Percentiles rank a stretch among this genome's conserved stretches.
Evolutionary conservation across 2,113 vertebrate genomes (phyloP).

Genomic region (Platycercus adscitus): DNA sequence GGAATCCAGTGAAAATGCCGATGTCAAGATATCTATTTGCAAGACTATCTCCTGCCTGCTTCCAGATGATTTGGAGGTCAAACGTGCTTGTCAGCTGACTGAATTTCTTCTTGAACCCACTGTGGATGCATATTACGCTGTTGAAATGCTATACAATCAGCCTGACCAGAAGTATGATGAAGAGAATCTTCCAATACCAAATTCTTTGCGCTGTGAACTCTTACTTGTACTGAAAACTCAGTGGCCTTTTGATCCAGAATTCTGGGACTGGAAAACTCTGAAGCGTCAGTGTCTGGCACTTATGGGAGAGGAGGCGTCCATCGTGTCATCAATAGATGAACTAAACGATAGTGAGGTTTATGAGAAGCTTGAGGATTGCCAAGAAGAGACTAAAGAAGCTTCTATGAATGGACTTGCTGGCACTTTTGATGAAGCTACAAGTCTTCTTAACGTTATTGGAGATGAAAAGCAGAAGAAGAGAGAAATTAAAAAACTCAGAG

Average conservation of each 20-base stretch:
- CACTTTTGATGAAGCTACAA: slow-evolving; percentile 78
- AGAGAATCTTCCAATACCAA: slow-evolving; percentile 92
- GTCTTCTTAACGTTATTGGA: slow-evolving; percentile 79
- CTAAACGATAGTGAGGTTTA: slow-evolving; percentile 91
- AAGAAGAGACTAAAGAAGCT: slow-evolving; percentile 75
- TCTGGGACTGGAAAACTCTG: slow-evolving; percentile 98
- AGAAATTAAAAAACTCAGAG: slow-evolving; percentile 91
- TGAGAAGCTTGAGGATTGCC: slow-evolving; percentile 83
- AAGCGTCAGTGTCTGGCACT: slow-evolving; percentile 93
- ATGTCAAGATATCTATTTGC: slow-evolving; percentile 92
- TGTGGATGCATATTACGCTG: slow-evolving; percentile 95
- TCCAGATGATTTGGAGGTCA: slow-evolving; percentile 93
- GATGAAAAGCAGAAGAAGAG: slow-evolving; percentile 89
- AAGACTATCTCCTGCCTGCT: slow-evolving; percentile 97
- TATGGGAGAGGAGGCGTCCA: slow-evolving; percentile 97
- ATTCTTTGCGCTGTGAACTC: slow-evolving; percentile 94
- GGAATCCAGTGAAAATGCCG: slow-evolving; percentile 86
- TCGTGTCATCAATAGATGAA: slow-evolving; percentile 95
- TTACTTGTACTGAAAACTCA: slow-evolving; percentile 95
- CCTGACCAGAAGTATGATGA: slow-evolving; percentile 97
- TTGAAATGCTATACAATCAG: slow-evolving; percentile 96
- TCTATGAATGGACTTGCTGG: slow-evolving; percentile 81
- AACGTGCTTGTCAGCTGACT: slow-evolving; percentile 95
- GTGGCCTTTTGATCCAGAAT: slow-evolving; percentile 98
- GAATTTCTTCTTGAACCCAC: slow-evolving; percentile 97